These are phyloP conservation scores for Oeneis ivallda DNA, from an alignment of 2,888 invertebrate genomes.

Conservation along the genomic window DNA sequence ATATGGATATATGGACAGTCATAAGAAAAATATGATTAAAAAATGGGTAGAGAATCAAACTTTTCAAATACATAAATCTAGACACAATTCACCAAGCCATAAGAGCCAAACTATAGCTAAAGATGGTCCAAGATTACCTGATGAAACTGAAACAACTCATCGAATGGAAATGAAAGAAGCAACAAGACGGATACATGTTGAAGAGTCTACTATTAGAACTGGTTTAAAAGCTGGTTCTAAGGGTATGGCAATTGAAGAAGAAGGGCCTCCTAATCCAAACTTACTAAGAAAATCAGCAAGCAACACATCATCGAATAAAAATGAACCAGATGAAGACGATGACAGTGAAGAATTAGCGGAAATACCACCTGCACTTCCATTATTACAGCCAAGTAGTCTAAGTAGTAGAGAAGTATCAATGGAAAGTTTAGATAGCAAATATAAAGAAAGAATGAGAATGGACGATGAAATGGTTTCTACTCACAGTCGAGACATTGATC, in stretches of 20 bases:
- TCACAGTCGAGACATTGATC: slow-evolving; percentile 79
- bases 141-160: slow-evolving; percentile 59
- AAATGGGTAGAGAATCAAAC: slow-evolving; percentile 97
- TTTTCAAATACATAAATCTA: slow-evolving; percentile 87
- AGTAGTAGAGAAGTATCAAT: slow-evolving; percentile 91
- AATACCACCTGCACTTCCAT: slow-evolving; percentile 90
- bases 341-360: slow-evolving; percentile 90
- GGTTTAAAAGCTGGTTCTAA: slow-evolving; percentile 81
- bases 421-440: slow-evolving; percentile 89
- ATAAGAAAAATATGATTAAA: slow-evolving; percentile 95
- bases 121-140: slow-evolving; percentile 55
- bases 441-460: slow-evolving; percentile 86
- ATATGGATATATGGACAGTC: slow-evolving; percentile 95
- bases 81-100: slow-evolving; percentile 79
- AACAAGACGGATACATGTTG: slow-evolving; percentile 79
- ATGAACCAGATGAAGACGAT: slow-evolving; percentile 85
- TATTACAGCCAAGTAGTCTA: slow-evolving; percentile 86
- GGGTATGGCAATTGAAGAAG: slow-evolving; percentile 76
- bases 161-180: slow-evolving; percentile 79
- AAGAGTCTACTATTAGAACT: slow-evolving; percentile 83
- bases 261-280: slow-evolving; percentile 66
- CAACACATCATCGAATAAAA: slow-evolving; percentile 64
- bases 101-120: slow-evolving; percentile 55
- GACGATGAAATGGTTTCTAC: slow-evolving; percentile 80
- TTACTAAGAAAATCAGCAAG: slow-evolving; percentile 50